Percentiles rank a stretch among this genome's conserved stretches.
Conservation (phyloP, 2,888 invertebrate genomes). For the Drosophila pseudotakahashii region DNA sequence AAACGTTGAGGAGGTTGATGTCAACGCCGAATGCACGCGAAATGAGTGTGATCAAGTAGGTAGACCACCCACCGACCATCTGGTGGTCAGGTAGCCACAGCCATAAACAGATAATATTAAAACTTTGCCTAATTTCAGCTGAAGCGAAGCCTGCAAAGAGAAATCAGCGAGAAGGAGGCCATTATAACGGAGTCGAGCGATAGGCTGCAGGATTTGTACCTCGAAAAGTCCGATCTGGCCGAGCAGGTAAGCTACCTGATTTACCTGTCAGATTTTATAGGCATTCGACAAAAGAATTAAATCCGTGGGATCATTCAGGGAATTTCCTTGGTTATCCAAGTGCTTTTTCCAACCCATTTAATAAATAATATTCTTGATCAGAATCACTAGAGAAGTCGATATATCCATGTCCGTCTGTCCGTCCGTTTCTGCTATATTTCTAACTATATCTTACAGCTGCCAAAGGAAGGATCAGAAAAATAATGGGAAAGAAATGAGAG, state of each 20-base stretch:
- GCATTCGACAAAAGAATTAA: no score
- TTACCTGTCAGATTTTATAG: slow-evolving; percentile 4
- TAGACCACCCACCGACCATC: slow-evolving; percentile 3
- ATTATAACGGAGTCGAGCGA: slow-evolving; percentile 66
- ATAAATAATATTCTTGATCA: no score
- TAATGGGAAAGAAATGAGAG: no score
- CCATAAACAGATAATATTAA: slow-evolving; percentile 12
- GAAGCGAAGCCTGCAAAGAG: slow-evolving; percentile 76
- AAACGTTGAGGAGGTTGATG: slow-evolving; percentile 16
- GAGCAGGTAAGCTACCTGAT: slow-evolving; percentile 64
- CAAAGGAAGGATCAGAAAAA: no score
- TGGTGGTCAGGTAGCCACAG: slow-evolving; percentile 33
- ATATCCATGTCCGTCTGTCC: no score
- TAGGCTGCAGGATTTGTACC: slow-evolving; percentile 60
- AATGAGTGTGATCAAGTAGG: slow-evolving; percentile 57
- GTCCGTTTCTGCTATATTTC: no score
- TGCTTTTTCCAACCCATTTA: no score
- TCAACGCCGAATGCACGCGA: background rate
- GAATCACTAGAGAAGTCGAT: no score
- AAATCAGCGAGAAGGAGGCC: slow-evolving; percentile 75
- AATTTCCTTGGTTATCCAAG: no score
- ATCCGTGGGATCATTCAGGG: no score
- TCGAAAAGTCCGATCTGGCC: slow-evolving; percentile 62
- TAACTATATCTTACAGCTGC: no score
- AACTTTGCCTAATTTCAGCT: slow-evolving; percentile 59